Base-by-base conservation (phyloP, 2,113 vertebrate genomes). In the Parus major region DNA sequence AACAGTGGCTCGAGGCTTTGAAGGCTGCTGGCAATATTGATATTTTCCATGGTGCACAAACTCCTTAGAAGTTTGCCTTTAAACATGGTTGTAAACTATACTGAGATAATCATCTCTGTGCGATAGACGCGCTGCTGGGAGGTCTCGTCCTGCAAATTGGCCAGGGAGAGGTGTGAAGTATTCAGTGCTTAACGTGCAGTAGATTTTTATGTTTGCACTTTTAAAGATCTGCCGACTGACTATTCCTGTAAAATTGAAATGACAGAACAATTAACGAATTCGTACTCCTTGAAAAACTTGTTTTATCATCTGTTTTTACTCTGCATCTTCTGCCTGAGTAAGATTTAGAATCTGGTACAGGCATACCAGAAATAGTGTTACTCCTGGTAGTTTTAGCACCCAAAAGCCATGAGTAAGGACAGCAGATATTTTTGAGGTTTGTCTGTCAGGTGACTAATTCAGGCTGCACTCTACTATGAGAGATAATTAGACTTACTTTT, bases 251-350 rank as follows among this genome's bases (percentile, higher is more conserved):
- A 55, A 88, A 72, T 11, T 39, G 79, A 80, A 69, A 20, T 33
- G 88, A 78, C 76, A 65, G 50, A 82, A 82, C 76, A 92, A 93
- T 92, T 83, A 90, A 73, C 59, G 28, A 73, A 92, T 94, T 69
- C 68, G 39, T 93, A 8, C n/a, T 88, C 46, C 23, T 77, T 80
- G 50, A 44, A 75, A 12, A 77, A 82, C 63, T 85, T 85, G 56
- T 47, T 88, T 69, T 64, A 85, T 93, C 46, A 56, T 85, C 66
- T 76, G 41, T 15, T 90, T 68, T 85, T n/a, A 52, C 33, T 75
- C 60, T 41, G 68, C 27, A 20, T 81, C 50, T 92, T 87, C n/a
- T 87, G 60, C 19, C 69, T 84, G 82, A 77, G 12, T 44, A 64
- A 78, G 50, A 35, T 78, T 47, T 47, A 44, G 56, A 59, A 60